Conservation (phyloP, 2,888 invertebrate species). For the Caenorhabditis uteleia region DNA sequence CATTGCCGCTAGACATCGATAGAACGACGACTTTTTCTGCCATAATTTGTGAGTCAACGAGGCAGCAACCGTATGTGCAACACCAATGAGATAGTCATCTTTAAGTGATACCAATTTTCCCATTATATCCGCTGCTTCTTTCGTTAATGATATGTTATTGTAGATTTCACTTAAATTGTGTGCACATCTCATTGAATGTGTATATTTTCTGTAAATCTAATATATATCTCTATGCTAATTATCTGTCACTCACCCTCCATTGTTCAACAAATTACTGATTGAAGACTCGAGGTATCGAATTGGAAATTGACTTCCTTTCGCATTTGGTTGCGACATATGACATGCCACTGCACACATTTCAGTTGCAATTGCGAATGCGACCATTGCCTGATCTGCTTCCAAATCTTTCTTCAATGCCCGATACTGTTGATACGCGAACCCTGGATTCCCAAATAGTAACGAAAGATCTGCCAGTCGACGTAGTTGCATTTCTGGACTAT, state of each 20-base stretch:
- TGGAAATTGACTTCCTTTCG: constrained; percentile 75
- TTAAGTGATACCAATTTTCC: constrained; percentile 73
- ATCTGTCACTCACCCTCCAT: constrained; percentile 17
- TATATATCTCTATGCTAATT: neutral
- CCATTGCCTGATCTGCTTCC: constrained; percentile 93
- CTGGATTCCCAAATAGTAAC: constrained; percentile 80
- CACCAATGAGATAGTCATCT: constrained; percentile 85
- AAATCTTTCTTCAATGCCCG: constrained; percentile 93
- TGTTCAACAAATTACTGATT: constrained; percentile 68
- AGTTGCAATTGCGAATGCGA: constrained; percentile 87
- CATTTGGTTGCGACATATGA: constrained; percentile 74
- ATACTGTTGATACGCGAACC: constrained; percentile 79
- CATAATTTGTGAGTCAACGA: constrained; percentile 91
- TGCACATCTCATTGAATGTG: constrained; percentile 33
- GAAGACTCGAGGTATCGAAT: constrained; percentile 88
- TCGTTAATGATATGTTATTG: constrained; percentile 80
- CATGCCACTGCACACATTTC: constrained; percentile 64
- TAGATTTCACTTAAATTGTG: constrained; percentile 71
- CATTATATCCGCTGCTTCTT: constrained; percentile 80
- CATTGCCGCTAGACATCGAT: constrained; percentile 90
- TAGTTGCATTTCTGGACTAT: constrained; percentile 85
- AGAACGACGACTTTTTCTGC: constrained; percentile 74
- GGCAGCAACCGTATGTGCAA: constrained; percentile 73
- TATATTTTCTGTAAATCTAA: constrained; percentile 9
- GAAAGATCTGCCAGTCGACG: constrained; percentile 91